Evolutionary conservation across 2,797 vertebrate genomes (phyloP).

Genomic region (Gymnoscopelus braueri): DNA sequence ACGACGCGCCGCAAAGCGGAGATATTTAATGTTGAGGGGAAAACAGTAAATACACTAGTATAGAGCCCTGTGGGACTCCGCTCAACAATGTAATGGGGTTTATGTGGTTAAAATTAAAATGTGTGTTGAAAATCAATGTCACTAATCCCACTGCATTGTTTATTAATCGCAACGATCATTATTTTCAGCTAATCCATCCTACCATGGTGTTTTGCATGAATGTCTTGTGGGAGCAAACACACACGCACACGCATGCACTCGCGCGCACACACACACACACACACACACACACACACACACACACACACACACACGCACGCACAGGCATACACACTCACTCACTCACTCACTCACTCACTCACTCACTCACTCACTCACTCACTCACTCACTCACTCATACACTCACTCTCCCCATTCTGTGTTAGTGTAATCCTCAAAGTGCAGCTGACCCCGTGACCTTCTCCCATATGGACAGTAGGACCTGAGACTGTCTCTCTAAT

Average conservation of each 20-base stretch:
- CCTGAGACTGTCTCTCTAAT: conserved; percentile 33
- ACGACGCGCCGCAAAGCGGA: too few relatives aligned
- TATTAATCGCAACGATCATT: neutral
- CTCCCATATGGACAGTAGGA: conserved; percentile 15
- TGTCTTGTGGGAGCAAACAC: neutral
- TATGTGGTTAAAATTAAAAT: too few relatives aligned
- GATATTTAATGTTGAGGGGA: too few relatives aligned
- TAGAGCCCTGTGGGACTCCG: too few relatives aligned
- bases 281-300: conserved; percentile 4
- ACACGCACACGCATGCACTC: neutral
- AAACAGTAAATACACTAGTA: too few relatives aligned
- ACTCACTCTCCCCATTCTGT: neutral
- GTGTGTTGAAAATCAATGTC: too few relatives aligned
- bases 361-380: neutral
- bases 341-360: too few relatives aligned
- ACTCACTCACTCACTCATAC: neutral
- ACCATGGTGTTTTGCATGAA: too few relatives aligned
- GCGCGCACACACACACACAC: neutral
- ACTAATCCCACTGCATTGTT: neutral
- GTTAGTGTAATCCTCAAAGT: conserved; percentile 53
- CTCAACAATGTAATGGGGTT: too few relatives aligned
- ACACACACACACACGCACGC: neutral
- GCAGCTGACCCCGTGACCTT: conserved; percentile 48
- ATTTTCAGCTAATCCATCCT: neutral
- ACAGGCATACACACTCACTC: too few relatives aligned